Evolutionary conservation across 2,888 invertebrate genomes (phyloP), one percentile per base, ranked within the genome.

Genomic region (Stramonita haemastoma): DNA sequence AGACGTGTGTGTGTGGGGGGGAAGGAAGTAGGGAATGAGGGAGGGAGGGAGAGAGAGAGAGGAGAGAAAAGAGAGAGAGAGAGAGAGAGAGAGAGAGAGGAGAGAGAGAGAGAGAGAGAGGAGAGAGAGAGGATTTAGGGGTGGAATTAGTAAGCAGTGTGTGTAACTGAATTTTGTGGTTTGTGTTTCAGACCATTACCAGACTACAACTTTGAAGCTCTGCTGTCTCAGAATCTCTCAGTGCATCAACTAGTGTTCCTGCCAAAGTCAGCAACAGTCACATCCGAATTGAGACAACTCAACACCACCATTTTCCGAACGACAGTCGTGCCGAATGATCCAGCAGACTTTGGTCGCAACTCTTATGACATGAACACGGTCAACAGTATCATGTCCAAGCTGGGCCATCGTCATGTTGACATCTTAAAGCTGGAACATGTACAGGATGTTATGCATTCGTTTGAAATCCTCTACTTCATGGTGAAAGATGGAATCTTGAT

Each of bases 281-380:
- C 91, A 79, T 90, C 90, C 26, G 86, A 90, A 88, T 83, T 90
- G 19, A 92, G 91, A 73, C 90, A 90, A n/a, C 89, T 90, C 19
- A 93, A 92, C 89, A 93, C 94, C 17, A 91, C 91, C 70, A 60
- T 92, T 19, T 91, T 91, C 11, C 91, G 93, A 46, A 93, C 93
- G 15, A 90, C 91, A 5, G 91, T 95, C 56, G 95, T 95, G 70
- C 94, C 95, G 85, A 95, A 95, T 89, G 95, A 95, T 89, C 94
- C 94, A 22, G 92, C 95, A 60, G 95, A 95, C 90, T 95, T 94
- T 91, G 93, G 94, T 34, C 92, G 95, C 32, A 95, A 95, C 88
- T 94, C 94, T 0, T 95, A 93, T 84, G 94, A 93, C 32, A 94
- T 94, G 86, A 93, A 94, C 87, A 95, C 95, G n/a, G 36, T 95